Percentiles rank a stretch among this genome's conserved stretches.
These are phyloP conservation scores for Falco berigora DNA, from an alignment of 2,797 vertebrate species.

Conservation along the genomic window DNA sequence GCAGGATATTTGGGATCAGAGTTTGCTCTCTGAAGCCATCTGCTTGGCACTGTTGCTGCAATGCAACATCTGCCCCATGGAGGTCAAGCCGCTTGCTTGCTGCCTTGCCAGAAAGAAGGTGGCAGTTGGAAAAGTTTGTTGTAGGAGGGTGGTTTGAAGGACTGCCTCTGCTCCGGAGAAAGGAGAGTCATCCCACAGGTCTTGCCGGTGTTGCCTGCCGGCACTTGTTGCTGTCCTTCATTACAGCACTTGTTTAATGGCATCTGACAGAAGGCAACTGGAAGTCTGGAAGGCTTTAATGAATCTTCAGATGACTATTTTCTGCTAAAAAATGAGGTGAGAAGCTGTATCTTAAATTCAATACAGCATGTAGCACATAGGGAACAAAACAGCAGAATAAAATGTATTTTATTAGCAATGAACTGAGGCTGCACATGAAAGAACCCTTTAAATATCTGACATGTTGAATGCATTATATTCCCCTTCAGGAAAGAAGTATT, in stretches of 20 bases:
- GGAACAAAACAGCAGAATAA: slow-evolving; percentile 48
- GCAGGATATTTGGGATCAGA: neutral
- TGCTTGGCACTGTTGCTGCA: neutral
- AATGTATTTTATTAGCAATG: slow-evolving; percentile 61
- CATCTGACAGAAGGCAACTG: neutral
- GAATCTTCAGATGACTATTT: slow-evolving; percentile 15
- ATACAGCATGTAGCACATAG: neutral
- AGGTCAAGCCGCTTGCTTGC: fast-evolving
- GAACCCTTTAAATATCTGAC: slow-evolving; percentile 55
- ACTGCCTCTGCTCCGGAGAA: neutral
- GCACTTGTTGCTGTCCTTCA: fast-evolving
- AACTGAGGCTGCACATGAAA: slow-evolving; percentile 52
- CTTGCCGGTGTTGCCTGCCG: neutral
- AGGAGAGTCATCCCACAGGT: fast-evolving
- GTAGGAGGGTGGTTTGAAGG: neutral
- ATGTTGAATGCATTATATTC: slow-evolving; percentile 63
- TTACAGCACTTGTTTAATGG: neutral
- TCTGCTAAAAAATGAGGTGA: slow-evolving; percentile 2
- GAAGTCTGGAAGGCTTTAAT: neutral
- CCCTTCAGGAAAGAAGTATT: slow-evolving; percentile 55
- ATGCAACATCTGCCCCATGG: fast-evolving
- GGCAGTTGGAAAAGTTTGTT: fast-evolving
- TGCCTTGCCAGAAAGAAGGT: neutral
- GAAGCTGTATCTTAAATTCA: slow-evolving; percentile 25
- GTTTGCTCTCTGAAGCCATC: neutral